Conservation (phyloP, 2,888 invertebrate species). For the Archips xylosteana region DNA sequence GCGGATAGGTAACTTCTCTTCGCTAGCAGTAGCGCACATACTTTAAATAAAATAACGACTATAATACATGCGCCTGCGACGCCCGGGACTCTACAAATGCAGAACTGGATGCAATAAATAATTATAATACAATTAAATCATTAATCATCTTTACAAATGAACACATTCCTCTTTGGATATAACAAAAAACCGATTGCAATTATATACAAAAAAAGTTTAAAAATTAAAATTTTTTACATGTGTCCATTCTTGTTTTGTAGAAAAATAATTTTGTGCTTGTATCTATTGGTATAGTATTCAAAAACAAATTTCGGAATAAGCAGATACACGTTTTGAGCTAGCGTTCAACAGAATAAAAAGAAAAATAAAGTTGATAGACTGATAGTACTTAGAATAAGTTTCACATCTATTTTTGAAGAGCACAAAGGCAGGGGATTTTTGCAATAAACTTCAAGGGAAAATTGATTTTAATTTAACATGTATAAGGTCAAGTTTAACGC, state of each 20-base stretch:
- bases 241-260: constrained; percentile 49
- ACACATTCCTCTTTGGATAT: constrained; percentile 83
- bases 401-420: too few species aligned
- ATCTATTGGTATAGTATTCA: constrained; percentile 1
- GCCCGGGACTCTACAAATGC: constrained; percentile 66
- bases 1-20: background rate
- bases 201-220: constrained; percentile 58
- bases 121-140: constrained; percentile 66
- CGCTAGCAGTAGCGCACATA: constrained; percentile 5
- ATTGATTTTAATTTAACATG: background rate
- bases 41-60: constrained; percentile 17
- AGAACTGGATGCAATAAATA: constrained; percentile 81
- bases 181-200: constrained; percentile 63
- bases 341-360: background rate
- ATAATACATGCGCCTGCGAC: constrained; percentile 30
- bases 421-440: too few species aligned
- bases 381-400: background rate
- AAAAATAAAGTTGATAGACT: background rate
- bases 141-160: constrained; percentile 68
- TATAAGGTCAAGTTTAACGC: background rate
- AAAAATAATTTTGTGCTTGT: constrained; percentile 35
- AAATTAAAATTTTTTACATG: constrained; percentile 42
- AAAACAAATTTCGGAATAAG: background rate
- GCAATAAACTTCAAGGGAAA: too few species aligned
- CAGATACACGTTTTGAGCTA: constrained; percentile 16